These are phyloP conservation scores for Sphaerophoria rueppellii DNA, from an alignment of 2,888 invertebrate genomes.

Conservation along the genomic window DNA sequence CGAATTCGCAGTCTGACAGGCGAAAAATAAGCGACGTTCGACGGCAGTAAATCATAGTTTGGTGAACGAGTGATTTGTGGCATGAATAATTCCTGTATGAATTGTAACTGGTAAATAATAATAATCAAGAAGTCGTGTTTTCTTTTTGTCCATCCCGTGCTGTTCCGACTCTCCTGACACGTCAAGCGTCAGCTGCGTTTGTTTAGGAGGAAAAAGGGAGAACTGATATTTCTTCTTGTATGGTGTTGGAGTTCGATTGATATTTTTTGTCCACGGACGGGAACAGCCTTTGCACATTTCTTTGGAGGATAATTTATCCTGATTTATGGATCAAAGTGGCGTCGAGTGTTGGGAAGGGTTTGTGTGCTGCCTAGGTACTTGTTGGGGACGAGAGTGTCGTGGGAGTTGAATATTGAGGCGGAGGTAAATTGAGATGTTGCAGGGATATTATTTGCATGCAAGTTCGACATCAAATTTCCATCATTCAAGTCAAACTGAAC, in stretches of 20 bases:
- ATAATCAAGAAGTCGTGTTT: slow-evolving; percentile 72
- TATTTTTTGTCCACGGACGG: slow-evolving; percentile 44
- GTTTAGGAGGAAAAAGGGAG: too few species aligned
- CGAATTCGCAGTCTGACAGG: slow-evolving; percentile 51
- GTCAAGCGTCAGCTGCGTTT: background rate
- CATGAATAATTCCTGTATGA: slow-evolving; percentile 75
- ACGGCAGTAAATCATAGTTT: slow-evolving; percentile 74
- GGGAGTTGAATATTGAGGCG: slow-evolving; percentile 61
- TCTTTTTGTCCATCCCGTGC: slow-evolving; percentile 2
- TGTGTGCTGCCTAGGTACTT: background rate
- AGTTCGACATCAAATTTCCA: too few species aligned
- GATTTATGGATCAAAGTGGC: slow-evolving; percentile 52
- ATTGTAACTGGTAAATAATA: slow-evolving; percentile 74
- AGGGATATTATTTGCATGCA: slow-evolving; percentile 22
- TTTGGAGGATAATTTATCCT: slow-evolving; percentile 69
- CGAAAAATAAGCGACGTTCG: slow-evolving; percentile 72
- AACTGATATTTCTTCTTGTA: slow-evolving; percentile 15
- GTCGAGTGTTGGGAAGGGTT: slow-evolving; percentile 47
- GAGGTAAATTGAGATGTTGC: slow-evolving; percentile 71
- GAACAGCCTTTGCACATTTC: slow-evolving; percentile 37
- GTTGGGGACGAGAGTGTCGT: slow-evolving; percentile 20
- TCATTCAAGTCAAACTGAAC: too few species aligned
- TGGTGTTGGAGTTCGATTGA: slow-evolving; percentile 53
- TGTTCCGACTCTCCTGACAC: background rate
- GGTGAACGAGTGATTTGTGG: slow-evolving; percentile 74